phyloP scores from a whole-genome alignment of 2,888 invertebrate species.

The Nomada lathburiana region DNA sequence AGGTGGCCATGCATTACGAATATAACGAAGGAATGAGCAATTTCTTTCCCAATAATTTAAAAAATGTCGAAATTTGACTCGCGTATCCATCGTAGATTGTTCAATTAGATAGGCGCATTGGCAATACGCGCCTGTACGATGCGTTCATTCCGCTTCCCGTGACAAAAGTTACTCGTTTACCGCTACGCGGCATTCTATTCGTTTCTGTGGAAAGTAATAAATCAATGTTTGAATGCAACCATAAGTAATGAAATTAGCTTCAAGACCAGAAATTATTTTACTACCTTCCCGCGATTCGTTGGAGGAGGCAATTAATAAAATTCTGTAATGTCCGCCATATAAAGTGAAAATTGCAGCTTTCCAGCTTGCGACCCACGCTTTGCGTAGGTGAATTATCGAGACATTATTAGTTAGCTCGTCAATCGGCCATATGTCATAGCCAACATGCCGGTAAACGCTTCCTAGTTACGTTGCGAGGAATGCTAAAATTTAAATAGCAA shows the following conservation, averaged over 20 bases:
- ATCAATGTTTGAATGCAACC: not conserved
- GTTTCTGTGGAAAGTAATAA: conserved; percentile 3
- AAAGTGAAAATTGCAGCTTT: not conserved
- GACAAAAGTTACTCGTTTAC: conserved; percentile 18
- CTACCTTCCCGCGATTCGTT: not conserved
- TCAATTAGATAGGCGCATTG: not conserved
- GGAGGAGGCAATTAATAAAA: conserved; percentile 22
- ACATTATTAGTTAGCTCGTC: not conserved
- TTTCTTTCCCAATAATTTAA: not conserved
- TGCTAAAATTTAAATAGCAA: too few species aligned
- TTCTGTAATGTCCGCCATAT: not conserved
- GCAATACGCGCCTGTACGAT: not conserved
- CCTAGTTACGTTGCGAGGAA: not conserved
- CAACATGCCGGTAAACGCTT: not conserved
- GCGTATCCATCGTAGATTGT: not conserved
- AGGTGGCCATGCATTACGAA: not conserved
- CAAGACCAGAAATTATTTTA: not conserved
- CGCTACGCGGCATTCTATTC: conserved; percentile 19
- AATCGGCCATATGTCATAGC: conserved; percentile 12
- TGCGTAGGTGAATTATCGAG: not conserved
- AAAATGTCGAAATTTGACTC: not conserved
- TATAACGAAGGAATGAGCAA: not conserved
- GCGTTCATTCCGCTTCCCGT: not conserved
- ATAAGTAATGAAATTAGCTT: conserved; percentile 12
- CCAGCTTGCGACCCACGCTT: not conserved